Evolutionary conservation across 2,797 vertebrate species (phyloP).

Genomic region (Phalloptychus januarius): DNA sequence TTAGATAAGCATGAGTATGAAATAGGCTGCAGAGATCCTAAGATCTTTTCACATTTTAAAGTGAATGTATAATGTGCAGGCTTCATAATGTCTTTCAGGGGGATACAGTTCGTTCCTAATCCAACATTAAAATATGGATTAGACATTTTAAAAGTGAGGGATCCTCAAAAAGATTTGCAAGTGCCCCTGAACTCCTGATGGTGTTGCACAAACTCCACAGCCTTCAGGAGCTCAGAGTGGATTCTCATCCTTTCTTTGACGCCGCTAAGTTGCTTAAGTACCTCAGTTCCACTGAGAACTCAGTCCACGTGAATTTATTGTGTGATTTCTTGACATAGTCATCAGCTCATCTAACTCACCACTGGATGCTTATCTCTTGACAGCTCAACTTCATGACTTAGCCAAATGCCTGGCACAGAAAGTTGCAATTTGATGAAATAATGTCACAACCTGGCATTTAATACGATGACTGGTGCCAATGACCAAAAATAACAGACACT

Average conservation of each 20-base stretch:
- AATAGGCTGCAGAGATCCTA: neutral
- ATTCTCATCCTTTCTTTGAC: neutral
- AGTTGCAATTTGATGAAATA: neutral
- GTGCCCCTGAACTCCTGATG: neutral
- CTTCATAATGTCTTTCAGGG: neutral
- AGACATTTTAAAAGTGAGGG: neutral
- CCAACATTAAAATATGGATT: neutral
- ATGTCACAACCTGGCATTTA: neutral
- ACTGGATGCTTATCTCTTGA: neutral
- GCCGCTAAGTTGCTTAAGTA: neutral
- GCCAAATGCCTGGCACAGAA: neutral
- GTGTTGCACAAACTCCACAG: neutral
- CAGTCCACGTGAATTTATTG: neutral
- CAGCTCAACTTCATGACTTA: neutral
- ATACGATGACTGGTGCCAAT: neutral
- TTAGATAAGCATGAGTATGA: neutral
- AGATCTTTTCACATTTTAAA: too few relatives aligned
- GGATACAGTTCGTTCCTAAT: neutral
- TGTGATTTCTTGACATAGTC: neutral
- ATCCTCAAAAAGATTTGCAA: neutral
- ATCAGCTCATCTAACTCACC: neutral
- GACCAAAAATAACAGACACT: neutral
- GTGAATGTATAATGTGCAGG: too few relatives aligned
- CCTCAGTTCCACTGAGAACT: neutral
- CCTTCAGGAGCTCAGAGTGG: neutral